These are phyloP conservation scores for Chaitophorus viminalis DNA, from an alignment of 2,888 invertebrate species.

Conservation along the genomic window DNA sequence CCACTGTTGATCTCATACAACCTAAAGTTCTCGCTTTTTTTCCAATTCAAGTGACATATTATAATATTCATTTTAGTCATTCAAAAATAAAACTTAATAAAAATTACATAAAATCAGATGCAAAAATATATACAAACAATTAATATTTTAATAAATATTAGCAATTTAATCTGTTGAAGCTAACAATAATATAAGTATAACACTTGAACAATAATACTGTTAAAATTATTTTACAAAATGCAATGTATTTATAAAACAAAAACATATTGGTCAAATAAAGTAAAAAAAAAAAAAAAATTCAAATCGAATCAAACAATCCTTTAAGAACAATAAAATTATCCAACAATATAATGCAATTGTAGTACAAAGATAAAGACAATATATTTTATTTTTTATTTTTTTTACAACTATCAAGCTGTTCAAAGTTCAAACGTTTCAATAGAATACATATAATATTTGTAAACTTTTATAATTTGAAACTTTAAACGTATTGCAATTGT, in stretches of 20 bases:
- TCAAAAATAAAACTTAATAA: too few species aligned
- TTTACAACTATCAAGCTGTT: conserved; percentile 4
- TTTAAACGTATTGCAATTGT: neutral
- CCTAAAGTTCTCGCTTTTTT: too few species aligned
- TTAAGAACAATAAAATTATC: conserved; percentile 3
- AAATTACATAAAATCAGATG: too few species aligned
- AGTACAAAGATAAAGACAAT: neutral
- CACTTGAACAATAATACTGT: neutral
- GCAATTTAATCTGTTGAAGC: too few species aligned
- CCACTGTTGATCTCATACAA: too few species aligned
- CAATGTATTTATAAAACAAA: neutral
- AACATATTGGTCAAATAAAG: neutral
- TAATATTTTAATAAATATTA: too few species aligned
- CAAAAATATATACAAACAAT: too few species aligned
- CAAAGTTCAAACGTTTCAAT: neutral
- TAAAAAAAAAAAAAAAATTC: neutral
- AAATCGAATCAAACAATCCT: conserved; percentile 21
- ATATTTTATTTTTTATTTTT: neutral
- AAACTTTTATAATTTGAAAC: neutral
- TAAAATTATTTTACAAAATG: neutral
- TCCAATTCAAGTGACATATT: too few species aligned
- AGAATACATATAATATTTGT: neutral
- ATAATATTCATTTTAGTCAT: too few species aligned
- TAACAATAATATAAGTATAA: neutral
- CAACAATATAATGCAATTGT: neutral